Conservation (phyloP, 2,888 invertebrate genomes). For the Scaptodrosophila latifasciaeformis region DNA sequence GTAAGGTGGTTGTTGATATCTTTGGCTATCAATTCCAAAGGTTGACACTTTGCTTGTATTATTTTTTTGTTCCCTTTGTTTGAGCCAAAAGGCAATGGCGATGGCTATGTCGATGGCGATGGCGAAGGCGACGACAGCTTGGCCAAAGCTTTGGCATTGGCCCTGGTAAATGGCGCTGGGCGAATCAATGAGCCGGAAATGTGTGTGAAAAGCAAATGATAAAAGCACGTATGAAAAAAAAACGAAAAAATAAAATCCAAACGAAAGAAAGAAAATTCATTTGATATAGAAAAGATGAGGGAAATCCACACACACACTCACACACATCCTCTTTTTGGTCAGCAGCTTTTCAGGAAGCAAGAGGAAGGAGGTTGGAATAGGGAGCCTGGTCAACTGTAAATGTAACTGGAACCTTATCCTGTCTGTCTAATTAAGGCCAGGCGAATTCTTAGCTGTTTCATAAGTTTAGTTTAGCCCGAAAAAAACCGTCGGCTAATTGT, state of each 20-base stretch:
- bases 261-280: slow-evolving; percentile 19
- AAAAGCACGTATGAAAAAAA: too few relatives aligned
- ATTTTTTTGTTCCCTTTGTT: slow-evolving; percentile 34
- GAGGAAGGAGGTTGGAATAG: too few relatives aligned
- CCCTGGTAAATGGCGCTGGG: neutral
- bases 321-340: too few relatives aligned
- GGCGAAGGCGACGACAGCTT: too few relatives aligned
- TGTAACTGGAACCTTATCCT: too few relatives aligned
- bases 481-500: slow-evolving; percentile 52
- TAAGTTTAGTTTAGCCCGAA: slow-evolving; percentile 9
- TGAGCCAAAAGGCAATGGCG: too few relatives aligned
- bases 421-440: neutral
- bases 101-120: too few relatives aligned
- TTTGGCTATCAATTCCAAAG: slow-evolving; percentile 50
- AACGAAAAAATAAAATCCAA: slow-evolving; percentile 5
- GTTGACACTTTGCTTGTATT: slow-evolving; percentile 48
- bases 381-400: too few relatives aligned
- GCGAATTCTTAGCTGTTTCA: slow-evolving; percentile 12
- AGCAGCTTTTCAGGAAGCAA: too few relatives aligned
- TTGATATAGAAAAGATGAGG: too few relatives aligned
- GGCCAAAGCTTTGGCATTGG: slow-evolving; percentile 12
- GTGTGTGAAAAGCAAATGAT: slow-evolving; percentile 13
- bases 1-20: slow-evolving; percentile 24
- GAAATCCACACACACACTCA: neutral
- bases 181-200: slow-evolving; percentile 54